Conservation (phyloP, 30 jellyfish, hydroid and myxozoan species). For the Cassiopea andromeda region DNA sequence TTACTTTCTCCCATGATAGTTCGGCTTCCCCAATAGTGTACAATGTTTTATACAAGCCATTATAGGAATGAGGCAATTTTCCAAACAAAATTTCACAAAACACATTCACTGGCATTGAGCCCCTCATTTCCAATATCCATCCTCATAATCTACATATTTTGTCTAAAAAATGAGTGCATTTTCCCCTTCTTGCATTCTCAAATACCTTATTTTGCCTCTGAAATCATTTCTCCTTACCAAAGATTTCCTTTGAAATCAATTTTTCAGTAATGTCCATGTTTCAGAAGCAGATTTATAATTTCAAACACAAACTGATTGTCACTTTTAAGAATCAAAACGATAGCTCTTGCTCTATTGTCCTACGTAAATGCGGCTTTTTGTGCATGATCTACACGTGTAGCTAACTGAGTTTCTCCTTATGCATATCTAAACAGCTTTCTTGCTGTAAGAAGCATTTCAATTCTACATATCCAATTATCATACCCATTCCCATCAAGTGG, state of each 20-base stretch:
- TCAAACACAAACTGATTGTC: slow-evolving; percentile 47
- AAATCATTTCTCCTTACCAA: slow-evolving; percentile 33
- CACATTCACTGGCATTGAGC: too few species aligned
- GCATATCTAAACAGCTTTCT: slow-evolving; percentile 46
- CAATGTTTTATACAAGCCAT: slow-evolving; percentile 47
- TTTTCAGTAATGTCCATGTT: slow-evolving; percentile 11
- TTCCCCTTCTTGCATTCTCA: slow-evolving; percentile 47
- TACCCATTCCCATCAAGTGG: slow-evolving; percentile 37
- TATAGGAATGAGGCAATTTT: not conserved
- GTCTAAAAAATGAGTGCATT: slow-evolving; percentile 20
- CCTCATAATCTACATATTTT: slow-evolving; percentile 25
- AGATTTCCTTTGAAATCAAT: slow-evolving; percentile 46
- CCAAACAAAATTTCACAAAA: too few species aligned
- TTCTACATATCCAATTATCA: slow-evolving; percentile 33
- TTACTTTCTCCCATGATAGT: slow-evolving; percentile 44
- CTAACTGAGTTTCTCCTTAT: slow-evolving; percentile 38
- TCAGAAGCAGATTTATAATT: slow-evolving; percentile 52
- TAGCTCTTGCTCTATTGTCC: slow-evolving; percentile 48
- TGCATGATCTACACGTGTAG: slow-evolving; percentile 2
- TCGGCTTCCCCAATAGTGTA: slow-evolving; percentile 53
- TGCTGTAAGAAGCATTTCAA: slow-evolving; percentile 43
- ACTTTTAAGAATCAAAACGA: slow-evolving; percentile 40
- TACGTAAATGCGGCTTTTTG: slow-evolving; percentile 27
- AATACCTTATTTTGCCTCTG: slow-evolving; percentile 29
- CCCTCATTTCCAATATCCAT: slow-evolving; percentile 41